Base-by-base conservation (phyloP, 1,140 invertebrate species). In the Cydia amplana region DNA sequence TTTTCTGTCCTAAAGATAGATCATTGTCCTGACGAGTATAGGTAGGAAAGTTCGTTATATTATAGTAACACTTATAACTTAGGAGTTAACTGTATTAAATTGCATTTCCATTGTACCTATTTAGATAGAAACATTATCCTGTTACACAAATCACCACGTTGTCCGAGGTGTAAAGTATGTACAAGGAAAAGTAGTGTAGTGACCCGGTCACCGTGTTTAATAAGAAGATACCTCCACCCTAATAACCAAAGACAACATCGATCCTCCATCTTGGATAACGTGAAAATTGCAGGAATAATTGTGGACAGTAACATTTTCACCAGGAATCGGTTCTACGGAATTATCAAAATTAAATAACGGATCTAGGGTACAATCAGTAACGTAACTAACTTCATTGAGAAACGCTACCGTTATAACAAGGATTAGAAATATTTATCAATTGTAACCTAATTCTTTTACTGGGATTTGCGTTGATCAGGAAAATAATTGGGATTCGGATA, bases 201-300 rank as follows among this genome's bases (percentile, higher is more conserved):
- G 81, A 85, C 82, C 88, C 85, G 88, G 84, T 82, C 80, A 85
- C 85, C 85, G 79, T 79, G 83, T 87, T 90, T 89, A 91, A 90
- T 89, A 43, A 82, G 87, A 91, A 90, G 83, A 88, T 80, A 85
- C 32, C 78, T 85, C 89, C 89, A 91, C 89, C 91, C 86, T 87
- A 89, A 87, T 88, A 89, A 78, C 89, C 80, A 80, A 74, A 89
- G 76, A 79, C 82, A 78, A 81, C 79, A 76, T 78, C 75, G 78
- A 78, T 83, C 76, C 60, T 82, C 78, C 75, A 79, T 81, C 80
- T 82, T 77, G 79, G 78, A 78, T 79, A 79, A 77, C 79, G 83
- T 87, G 84, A 83, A 83, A 72, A 72, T 80, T 82, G 74, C 80
- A 80, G 70, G 76, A 78, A 82, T 83, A 70, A 6, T 70, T 70